A percentile compares a stretch with the other conserved stretches of the same genome.
phyloP scores from a whole-genome alignment of 2,888 invertebrate species.

The Acleris laterana region DNA sequence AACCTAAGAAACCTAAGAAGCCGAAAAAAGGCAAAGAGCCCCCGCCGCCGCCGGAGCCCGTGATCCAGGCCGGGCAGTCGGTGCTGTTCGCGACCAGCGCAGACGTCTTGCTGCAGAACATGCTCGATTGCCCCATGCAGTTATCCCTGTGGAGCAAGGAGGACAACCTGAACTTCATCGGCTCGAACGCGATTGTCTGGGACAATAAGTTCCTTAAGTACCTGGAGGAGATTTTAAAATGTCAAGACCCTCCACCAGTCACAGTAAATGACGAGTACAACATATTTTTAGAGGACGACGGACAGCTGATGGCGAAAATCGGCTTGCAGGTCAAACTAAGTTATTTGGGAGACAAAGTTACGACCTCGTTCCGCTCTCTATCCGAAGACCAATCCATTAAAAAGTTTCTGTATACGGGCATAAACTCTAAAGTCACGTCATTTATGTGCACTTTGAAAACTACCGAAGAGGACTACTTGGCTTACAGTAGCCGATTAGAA shows the following conservation, averaged over 20 bases:
- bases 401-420: constrained; percentile 73
- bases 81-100: constrained; percentile 72
- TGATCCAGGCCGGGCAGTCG: constrained; percentile 75
- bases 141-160: constrained; percentile 76
- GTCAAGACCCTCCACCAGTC: constrained; percentile 54
- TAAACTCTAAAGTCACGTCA: constrained; percentile 74
- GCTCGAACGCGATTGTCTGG: constrained; percentile 65
- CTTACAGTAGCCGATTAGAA: constrained; percentile 67
- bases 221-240: constrained; percentile 59
- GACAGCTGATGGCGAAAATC: constrained; percentile 70
- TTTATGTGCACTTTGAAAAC: constrained; percentile 76
- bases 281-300: constrained; percentile 74
- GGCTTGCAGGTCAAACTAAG: constrained; percentile 70
- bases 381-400: constrained; percentile 70
- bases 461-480: constrained; percentile 66
- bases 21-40: constrained; percentile 59
- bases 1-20: constrained; percentile 61
- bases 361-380: constrained; percentile 70
- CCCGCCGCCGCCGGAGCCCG: constrained; percentile 70
- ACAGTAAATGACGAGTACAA: constrained; percentile 71
- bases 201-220: constrained; percentile 64
- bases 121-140: constrained; percentile 67
- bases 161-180: constrained; percentile 67
- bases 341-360: constrained; percentile 67
- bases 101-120: constrained; percentile 68